These are phyloP conservation scores for Haemorhous mexicanus DNA, from an alignment of 2,113 vertebrate genomes.

Conservation along the genomic window DNA sequence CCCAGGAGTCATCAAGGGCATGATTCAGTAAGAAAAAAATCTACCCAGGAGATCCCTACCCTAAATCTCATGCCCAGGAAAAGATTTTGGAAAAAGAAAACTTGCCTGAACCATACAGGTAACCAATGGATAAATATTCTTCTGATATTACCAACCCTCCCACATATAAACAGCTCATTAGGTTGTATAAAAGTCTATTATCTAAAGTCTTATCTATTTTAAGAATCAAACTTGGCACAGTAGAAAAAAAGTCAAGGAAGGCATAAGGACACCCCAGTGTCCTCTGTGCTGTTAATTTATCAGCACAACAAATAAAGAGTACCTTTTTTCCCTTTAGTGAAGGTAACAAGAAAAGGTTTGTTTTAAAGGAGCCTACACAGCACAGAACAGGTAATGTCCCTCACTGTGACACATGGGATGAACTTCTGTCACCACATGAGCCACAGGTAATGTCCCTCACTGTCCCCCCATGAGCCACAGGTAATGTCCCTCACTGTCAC, in stretches of 20 bases:
- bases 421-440: fast-evolving
- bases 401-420: neutral
- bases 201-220: neutral
- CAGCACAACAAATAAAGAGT: neutral
- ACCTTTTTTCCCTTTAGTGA: neutral
- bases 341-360: neutral
- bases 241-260: neutral
- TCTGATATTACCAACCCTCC: neutral
- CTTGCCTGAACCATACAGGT: neutral
- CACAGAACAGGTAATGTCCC: neutral
- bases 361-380: neutral
- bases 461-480: fast-evolving
- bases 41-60: neutral
- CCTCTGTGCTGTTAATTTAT: neutral
- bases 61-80: neutral
- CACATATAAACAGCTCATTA: neutral
- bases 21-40: neutral
- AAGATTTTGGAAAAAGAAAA: neutral
- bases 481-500: neutral
- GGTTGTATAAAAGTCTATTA: neutral
- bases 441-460: no score
- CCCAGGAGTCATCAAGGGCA: neutral
- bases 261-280: neutral
- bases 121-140: neutral
- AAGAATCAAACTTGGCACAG: neutral